Base-by-base conservation (phyloP, 2,888 invertebrate species). In the Helleia helle region DNA sequence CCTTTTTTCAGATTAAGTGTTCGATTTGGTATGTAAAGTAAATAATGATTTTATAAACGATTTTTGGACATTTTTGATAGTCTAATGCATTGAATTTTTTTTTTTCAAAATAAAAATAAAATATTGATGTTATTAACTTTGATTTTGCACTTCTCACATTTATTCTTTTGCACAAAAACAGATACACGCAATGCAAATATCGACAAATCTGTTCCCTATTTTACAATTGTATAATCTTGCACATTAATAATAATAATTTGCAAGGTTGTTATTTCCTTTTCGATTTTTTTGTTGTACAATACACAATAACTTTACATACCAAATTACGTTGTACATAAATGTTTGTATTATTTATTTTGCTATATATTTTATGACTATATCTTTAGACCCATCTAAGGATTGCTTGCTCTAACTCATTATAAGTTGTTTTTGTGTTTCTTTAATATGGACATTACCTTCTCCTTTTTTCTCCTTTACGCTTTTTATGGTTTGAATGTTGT, bases 381-480 rank as follows among this genome's bases (percentile, higher is more conserved):
- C 45, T 44, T 52, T 68, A 55, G 79, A 79, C 79, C 80, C 77
- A 74, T 69, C 69, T 77, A 72, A 54, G 71, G 71, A 76, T 62
- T 52, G 47, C 50, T 40, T 40, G 40, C 25, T 40, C 36, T 49
- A 43, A 47, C 43, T 38, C 46, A 45, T 42, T 45, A 48, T 58
- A 55, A 55, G 43, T 39, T 31, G n/a, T 34, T 34, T 34, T 12
- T 17, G 22, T 34, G 18, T 31, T 18, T 17, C 17, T 17, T 11
- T 18, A 34, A 34, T 9, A 34, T 22, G 22, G 12, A 18, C 12
- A 11, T 6, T 17, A 14, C 13, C 13, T 8, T 9, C 3, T 12
- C n/a, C 7, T 12, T 8, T 34, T 34, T 18, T 8, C 34, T 34
- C 17, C 7, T 34, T 34, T 18, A 3, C 12, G 34, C 34, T 34